phyloP scores from a whole-genome alignment of 2,888 invertebrate species.

The Lapara coniferarum region DNA sequence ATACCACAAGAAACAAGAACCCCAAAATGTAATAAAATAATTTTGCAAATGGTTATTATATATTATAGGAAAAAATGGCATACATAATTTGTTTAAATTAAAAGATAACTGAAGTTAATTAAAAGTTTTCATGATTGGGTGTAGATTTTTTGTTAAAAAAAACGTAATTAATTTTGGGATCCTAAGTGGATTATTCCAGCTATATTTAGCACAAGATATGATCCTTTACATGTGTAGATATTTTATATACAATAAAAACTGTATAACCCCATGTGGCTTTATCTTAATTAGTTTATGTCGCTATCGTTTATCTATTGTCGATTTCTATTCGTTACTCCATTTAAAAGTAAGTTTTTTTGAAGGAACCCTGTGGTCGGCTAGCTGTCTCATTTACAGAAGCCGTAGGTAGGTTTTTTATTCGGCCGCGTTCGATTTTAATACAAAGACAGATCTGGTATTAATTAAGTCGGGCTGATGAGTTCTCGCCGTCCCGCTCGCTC shows the following conservation, averaged over 20 bases:
- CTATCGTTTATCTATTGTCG: neutral
- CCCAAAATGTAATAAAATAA: neutral
- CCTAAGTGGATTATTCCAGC: too few relatives aligned
- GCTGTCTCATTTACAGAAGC: conserved; percentile 46
- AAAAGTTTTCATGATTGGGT: too few relatives aligned
- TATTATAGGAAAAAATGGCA: too few relatives aligned
- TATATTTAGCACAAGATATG: too few relatives aligned
- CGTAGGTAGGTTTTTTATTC: conserved; percentile 26
- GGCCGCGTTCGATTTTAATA: conserved; percentile 71
- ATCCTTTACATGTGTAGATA: too few relatives aligned
- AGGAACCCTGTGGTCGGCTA: conserved; percentile 30
- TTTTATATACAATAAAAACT: too few relatives aligned
- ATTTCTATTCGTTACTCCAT: conserved; percentile 20
- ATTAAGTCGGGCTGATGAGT: conserved; percentile 81
- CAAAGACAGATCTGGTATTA: conserved; percentile 83
- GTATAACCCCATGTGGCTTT: too few relatives aligned
- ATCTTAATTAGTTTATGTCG: neutral
- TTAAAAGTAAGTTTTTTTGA: conserved; percentile 24
- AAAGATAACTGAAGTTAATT: too few relatives aligned
- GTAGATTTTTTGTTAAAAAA: too few relatives aligned
- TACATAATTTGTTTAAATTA: too few relatives aligned
- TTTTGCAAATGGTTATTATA: neutral
- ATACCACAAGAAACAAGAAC: conserved; percentile 40
- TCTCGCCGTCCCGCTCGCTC: conserved; percentile 63
- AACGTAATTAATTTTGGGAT: too few relatives aligned